Evolutionary conservation across 2,113 vertebrate genomes (phyloP).

Genomic region (Vulpes ferrilata): DNA sequence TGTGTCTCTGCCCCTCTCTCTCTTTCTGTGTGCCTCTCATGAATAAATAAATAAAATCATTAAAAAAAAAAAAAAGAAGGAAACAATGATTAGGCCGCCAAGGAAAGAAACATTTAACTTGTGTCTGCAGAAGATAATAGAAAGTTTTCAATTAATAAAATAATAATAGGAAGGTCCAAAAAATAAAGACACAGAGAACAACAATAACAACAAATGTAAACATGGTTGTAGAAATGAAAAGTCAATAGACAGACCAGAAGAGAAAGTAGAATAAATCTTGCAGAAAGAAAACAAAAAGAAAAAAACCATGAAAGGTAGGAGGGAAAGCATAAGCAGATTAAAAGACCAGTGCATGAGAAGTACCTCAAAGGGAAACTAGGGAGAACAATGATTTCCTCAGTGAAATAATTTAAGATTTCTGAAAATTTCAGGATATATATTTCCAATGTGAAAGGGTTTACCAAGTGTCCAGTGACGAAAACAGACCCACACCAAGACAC

Average conservation of each 20-base stretch:
- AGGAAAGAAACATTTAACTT: neutral
- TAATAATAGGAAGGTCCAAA: neutral
- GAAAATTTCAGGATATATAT: neutral
- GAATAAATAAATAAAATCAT: neutral
- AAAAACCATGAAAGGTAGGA: neutral
- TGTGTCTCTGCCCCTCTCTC: too few relatives aligned
- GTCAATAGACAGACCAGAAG: neutral
- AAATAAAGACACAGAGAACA: neutral
- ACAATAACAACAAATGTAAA: neutral
- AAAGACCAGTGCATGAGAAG: neutral
- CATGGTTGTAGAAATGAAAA: neutral
- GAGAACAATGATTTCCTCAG: constrained; percentile 19
- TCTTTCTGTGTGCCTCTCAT: too few relatives aligned
- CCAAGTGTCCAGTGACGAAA: neutral
- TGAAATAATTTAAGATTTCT: constrained; percentile 23
- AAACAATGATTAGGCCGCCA: neutral
- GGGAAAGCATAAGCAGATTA: neutral
- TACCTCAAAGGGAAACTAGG: neutral
- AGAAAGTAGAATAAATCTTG: neutral
- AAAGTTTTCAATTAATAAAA: neutral
- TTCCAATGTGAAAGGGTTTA: neutral
- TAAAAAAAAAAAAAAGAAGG: neutral
- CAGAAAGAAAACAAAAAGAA: neutral
- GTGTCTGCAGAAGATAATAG: neutral
- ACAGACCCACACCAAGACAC: neutral